phyloP scores from a whole-genome alignment of 2,888 invertebrate genomes.

The Eupithecia exiguata region DNA sequence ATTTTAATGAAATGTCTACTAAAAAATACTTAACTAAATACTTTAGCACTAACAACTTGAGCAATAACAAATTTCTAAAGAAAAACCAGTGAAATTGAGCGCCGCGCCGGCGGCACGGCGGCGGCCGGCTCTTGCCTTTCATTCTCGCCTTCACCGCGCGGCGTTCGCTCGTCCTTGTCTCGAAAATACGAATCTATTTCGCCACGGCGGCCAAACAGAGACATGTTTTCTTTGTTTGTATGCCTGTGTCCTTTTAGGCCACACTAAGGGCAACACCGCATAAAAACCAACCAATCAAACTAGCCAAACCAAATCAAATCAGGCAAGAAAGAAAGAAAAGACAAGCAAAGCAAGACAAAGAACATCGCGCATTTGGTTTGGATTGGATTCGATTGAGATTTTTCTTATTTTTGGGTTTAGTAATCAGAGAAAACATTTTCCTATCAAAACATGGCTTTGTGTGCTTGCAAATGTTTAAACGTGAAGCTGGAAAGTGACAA shows the following conservation, averaged over 20 bases:
- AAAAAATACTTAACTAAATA: too few relatives aligned
- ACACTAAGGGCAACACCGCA: slow-evolving; percentile 2
- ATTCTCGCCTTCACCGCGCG: too few relatives aligned
- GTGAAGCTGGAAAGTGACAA: slow-evolving; percentile 86
- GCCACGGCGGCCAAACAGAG: slow-evolving; percentile 2
- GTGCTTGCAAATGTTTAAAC: slow-evolving; percentile 91
- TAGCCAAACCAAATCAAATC: background rate
- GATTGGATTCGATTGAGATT: slow-evolving; percentile 10
- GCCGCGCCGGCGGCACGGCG: too few relatives aligned
- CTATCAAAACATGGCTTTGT: slow-evolving; percentile 78
- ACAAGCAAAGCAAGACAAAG: background rate
- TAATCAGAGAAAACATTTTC: slow-evolving; percentile 3
- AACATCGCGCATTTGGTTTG: slow-evolving; percentile 6
- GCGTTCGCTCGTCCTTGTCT: too few relatives aligned
- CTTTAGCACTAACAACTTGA: too few relatives aligned
- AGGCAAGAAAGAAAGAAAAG: slow-evolving; percentile 5
- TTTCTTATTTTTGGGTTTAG: slow-evolving; percentile 13
- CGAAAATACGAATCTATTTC: too few relatives aligned
- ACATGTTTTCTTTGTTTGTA: background rate
- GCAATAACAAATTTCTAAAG: too few relatives aligned
- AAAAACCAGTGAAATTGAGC: too few relatives aligned
- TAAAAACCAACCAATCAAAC: slow-evolving; percentile 3
- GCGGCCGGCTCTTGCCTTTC: too few relatives aligned
- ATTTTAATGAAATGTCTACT: too few relatives aligned
- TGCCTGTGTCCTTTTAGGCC: background rate